Evolutionary conservation across 2,888 invertebrate genomes (phyloP).

Genomic region (Bimastos eiseni): DNA sequence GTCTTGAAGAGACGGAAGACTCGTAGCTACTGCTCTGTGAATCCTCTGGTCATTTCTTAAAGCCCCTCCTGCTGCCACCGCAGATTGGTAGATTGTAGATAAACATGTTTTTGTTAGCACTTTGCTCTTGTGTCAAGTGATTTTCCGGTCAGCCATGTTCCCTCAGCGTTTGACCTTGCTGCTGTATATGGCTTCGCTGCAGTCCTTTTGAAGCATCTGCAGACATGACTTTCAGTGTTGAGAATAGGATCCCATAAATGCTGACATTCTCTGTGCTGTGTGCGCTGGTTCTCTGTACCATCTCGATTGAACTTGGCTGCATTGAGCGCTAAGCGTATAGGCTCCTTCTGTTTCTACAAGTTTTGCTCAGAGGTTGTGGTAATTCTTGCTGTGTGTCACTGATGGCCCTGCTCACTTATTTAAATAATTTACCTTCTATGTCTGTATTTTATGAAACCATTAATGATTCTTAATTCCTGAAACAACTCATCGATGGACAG

Average conservation of each 20-base stretch:
- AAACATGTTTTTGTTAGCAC: constrained; percentile 4
- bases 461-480: neutral
- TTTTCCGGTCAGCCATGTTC: neutral
- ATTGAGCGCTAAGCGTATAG: neutral
- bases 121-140: neutral
- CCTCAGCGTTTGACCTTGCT: neutral
- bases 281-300: neutral
- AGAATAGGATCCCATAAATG: neutral
- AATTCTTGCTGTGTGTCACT: neutral
- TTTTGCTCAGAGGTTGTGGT: neutral
- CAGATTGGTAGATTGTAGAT: neutral
- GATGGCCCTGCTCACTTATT: constrained; percentile 13
- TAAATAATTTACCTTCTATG: neutral
- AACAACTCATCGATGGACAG: neutral
- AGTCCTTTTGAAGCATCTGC: neutral
- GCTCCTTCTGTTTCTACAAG: neutral
- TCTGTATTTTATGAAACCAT: neutral
- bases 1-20: neutral
- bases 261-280: neutral
- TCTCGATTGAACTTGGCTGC: neutral
- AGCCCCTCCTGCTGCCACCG: constrained; percentile 18
- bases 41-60: neutral
- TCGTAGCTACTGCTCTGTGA: neutral
- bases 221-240: neutral
- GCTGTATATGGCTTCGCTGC: neutral